Percentiles rank a stretch among this genome's conserved stretches.
Conservation (phyloP, 2,113 vertebrate genomes). For the Lophochroa leadbeateri region DNA sequence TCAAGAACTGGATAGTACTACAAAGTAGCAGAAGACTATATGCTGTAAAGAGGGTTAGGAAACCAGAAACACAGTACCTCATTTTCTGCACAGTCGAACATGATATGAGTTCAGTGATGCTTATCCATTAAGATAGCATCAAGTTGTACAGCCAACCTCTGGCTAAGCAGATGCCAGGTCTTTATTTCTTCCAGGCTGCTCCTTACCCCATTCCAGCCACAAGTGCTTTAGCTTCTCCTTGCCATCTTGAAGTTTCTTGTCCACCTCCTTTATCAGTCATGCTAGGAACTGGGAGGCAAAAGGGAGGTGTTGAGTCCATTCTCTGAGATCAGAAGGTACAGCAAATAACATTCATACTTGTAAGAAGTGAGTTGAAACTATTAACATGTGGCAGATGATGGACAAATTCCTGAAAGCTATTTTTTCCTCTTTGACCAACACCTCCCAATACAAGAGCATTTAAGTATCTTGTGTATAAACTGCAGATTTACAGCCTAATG, state of each 20-base stretch:
- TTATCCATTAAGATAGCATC: not conserved
- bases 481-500: not conserved
- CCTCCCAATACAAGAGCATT: not conserved
- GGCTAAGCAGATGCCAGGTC: not conserved
- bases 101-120: not conserved
- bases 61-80: not conserved
- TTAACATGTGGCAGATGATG: not conserved
- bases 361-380: not conserved
- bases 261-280: slow-evolving; percentile 53
- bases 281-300: not conserved
- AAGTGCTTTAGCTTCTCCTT: slow-evolving; percentile 79
- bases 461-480: not conserved
- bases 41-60: not conserved
- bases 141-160: not conserved
- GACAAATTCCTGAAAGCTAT: not conserved
- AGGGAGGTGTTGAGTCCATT: not conserved
- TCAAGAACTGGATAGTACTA: slow-evolving; percentile 75
- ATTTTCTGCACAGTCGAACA: not conserved
- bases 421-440: not conserved
- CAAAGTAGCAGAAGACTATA: slow-evolving; percentile 68
- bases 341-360: not conserved
- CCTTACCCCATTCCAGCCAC: slow-evolving; percentile 77
- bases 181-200: not conserved
- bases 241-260: slow-evolving; percentile 70
- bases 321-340: not conserved